A percentile compares a stretch with the other conserved stretches of the same genome.
phyloP scores from a whole-genome alignment of 2,888 invertebrate species.

The Erebia palarica region DNA sequence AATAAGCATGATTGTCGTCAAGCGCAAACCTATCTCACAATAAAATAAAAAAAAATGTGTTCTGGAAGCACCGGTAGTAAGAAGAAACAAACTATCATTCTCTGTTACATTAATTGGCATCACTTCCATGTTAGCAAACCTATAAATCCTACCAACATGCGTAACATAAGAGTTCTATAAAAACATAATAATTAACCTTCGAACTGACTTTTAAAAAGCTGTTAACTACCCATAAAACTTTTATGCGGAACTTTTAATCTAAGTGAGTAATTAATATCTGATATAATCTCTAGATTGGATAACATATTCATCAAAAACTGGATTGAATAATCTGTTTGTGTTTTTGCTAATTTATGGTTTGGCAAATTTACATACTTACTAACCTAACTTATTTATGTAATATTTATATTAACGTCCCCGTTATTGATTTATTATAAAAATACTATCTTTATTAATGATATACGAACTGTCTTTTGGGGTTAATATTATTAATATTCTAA shows the following conservation, averaged over 20 bases:
- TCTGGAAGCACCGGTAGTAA: too few species aligned
- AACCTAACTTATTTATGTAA: neutral
- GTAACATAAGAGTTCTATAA: neutral
- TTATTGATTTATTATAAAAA: neutral
- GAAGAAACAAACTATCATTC: too few species aligned
- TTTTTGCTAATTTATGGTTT: neutral
- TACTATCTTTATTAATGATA: neutral
- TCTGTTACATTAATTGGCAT: neutral
- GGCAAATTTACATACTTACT: neutral
- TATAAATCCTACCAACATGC: neutral
- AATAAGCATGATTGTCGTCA: too few species aligned
- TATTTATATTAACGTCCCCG: neutral
- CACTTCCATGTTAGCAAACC: neutral
- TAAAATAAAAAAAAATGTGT: too few species aligned
- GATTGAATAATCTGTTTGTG: neutral
- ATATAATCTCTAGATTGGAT: neutral
- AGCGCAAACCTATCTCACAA: too few species aligned
- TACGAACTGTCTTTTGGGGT: constrained; percentile 5
- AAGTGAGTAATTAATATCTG: neutral
- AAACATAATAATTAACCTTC: neutral
- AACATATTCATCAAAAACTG: neutral
- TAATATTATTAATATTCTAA: neutral
- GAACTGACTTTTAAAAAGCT: neutral
- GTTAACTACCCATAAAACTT: neutral
- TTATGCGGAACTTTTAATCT: neutral